Evolutionary conservation across 2,888 invertebrate genomes (phyloP), one percentile per base, ranked within the genome.

Genomic region (Oligia strigilis): DNA sequence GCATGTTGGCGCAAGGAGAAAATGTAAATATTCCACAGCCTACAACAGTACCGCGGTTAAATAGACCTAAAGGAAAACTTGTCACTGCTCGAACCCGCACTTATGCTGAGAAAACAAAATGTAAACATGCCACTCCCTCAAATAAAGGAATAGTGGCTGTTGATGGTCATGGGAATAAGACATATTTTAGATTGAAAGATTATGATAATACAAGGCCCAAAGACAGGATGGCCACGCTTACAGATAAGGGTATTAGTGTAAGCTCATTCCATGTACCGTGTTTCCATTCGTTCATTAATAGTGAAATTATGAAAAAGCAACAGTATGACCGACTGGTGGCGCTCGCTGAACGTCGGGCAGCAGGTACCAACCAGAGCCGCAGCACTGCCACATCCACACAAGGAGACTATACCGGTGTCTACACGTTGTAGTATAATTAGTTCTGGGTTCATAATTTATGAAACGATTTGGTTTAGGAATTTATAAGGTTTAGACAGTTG

Each of bases 181-280:
- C 92, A 2, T 97, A 95, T 80, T 97, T 96, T 81, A 94, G 82
- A 81, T 65, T 94, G 46, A 93, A 90, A 75, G 86, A 91, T 62
- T 85, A 75, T 60, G 90, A 90, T 69, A 96, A 95, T 84, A 90
- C 46, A 58, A 93, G 95, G 64, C 94, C 95, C 0, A 91, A 91
- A 29, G 90, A 95, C 46, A 92, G 97, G 65, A 49, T 95, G 23
- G 78, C 87, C 5, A 70, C 87, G 69, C 89, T 97, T 73, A 87
- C 89, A 64, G 80, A 91, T 4, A 94, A 93, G 77, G 96, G 97
- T 1, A 95, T 94, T 67, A 96, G 96, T 87, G 62, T 96, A 36
- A 96, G 96, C 84, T 94, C 96, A 5, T 97, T 96, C 87, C 97
- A 97, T 85, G 89, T 94, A 77, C 97, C 96, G 8, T 97, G 97